Base-by-base conservation (phyloP, 2,113 vertebrate species). In the Agapornis roseicollis region DNA sequence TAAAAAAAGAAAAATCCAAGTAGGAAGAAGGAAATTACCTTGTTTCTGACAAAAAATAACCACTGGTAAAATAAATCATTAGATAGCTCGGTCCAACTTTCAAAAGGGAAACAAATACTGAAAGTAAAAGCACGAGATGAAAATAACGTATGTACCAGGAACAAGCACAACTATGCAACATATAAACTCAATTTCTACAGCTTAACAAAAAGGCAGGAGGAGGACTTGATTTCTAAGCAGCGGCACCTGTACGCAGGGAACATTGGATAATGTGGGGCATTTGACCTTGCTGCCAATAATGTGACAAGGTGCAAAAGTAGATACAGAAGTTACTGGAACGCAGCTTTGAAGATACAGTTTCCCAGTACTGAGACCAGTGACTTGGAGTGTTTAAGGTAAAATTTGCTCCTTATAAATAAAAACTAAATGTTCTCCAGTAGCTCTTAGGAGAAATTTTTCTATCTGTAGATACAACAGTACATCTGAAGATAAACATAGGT, bases 241-340 rank as follows among this genome's bases (percentile, higher is more conserved):
- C 3, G 39, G 53, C 64, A 60, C 56, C 22, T 31, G 17, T 31
- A 27, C 2, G 0, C 81, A 64, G 63, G 27, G 69, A 85, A 89
- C 81, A 89, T 70, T 85, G 91, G 65, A 53, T 94, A 89, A 74
- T 17, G 7, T 2, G 49, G 77, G 88, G 44, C 58, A 56, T 94
- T 88, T 96, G 88, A 88, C 92, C 84, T 91, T 65, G 35, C 66
- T 91, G 79, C 92, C 85, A 82, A 68, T 72, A 88, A 41, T 71
- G 41, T 6, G 33, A 60, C 78, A 52, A 80, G 79, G 80, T 44
- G 81, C 76, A 58, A 88, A 93, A 88, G 53, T 55, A 68, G 80
- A 83, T 91, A 88, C 31, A 69, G 71, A 80, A 88, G 64, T 80
- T 89, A 70, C 29, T 49, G 71, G 76, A 93, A 88, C 29, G 76